Conservation (phyloP, 2,888 invertebrate genomes). For the Stictocephala bisonia region DNA sequence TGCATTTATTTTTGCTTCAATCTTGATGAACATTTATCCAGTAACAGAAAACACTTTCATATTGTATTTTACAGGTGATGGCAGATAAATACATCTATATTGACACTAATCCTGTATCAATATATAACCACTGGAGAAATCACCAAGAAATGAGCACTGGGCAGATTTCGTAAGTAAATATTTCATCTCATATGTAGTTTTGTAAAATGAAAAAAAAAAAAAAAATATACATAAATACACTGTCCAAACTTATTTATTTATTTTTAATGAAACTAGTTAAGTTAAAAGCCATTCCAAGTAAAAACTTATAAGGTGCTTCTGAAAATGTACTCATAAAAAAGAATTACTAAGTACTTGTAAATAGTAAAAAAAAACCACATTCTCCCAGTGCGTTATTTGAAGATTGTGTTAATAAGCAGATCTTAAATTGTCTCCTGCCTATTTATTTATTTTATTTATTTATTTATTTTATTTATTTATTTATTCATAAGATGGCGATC, state of each 20-base stretch:
- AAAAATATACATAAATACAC: not conserved
- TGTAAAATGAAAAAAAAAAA: not conserved
- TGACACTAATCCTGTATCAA: slow-evolving; percentile 81
- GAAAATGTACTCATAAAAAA: too few relatives aligned
- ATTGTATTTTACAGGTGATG: slow-evolving; percentile 64
- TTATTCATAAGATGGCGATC: too few relatives aligned
- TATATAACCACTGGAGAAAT: slow-evolving; percentile 83
- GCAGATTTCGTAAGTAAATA: slow-evolving; percentile 71
- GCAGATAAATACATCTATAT: slow-evolving; percentile 74
- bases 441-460: too few relatives aligned
- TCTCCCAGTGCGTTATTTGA: too few relatives aligned
- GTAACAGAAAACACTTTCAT: not conserved
- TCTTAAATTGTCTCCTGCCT: too few relatives aligned
- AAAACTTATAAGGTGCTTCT: not conserved
- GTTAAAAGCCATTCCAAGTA: not conserved
- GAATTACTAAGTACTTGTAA: too few relatives aligned
- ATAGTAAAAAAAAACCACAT: too few relatives aligned
- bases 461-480: too few relatives aligned
- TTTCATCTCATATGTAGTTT: slow-evolving; percentile 20
- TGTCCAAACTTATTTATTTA: slow-evolving; percentile 28
- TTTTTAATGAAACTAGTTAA: not conserved
- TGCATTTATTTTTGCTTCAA: not conserved
- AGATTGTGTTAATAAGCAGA: too few relatives aligned
- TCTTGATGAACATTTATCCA: not conserved
- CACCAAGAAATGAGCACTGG: slow-evolving; percentile 80